phyloP scores from a whole-genome alignment of 2,888 invertebrate genomes.

The Coleophora deauratella region DNA sequence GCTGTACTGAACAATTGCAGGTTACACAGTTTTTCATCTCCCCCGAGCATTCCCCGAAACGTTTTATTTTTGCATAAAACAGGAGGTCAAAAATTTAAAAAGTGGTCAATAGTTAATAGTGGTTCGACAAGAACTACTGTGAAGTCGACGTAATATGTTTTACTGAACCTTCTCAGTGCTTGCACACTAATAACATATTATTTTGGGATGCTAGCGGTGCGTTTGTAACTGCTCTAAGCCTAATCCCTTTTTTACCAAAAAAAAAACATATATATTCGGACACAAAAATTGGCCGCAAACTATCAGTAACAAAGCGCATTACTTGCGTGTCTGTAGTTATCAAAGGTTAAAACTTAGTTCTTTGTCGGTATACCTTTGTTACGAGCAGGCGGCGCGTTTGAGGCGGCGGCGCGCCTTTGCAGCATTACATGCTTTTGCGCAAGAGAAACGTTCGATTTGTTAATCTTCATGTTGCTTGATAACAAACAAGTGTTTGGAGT shows the following conservation, averaged over 20 bases:
- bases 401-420: constrained; percentile 19
- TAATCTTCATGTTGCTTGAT: constrained; percentile 34
- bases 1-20: constrained; percentile 5
- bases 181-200: too few species aligned
- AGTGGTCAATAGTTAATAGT: too few species aligned
- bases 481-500: constrained; percentile 27
- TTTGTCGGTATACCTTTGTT: constrained; percentile 27
- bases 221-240: not conserved
- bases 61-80: too few species aligned
- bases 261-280: not conserved
- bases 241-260: constrained; percentile 6
- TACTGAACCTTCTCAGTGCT: too few species aligned
- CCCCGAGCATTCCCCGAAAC: too few species aligned
- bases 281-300: constrained; percentile 19
- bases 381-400: constrained; percentile 27
- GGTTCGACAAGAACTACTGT: too few species aligned
- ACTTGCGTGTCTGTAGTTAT: constrained; percentile 3
- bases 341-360: constrained; percentile 11
- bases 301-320: constrained; percentile 30
- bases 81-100: too few species aligned
- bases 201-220: not conserved
- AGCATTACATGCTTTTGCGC: constrained; percentile 35
- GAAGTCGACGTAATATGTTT: too few species aligned
- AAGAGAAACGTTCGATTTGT: constrained; percentile 32
- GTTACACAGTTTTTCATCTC: too few species aligned